These are phyloP conservation scores for Pristionchus entomophagus DNA, from an alignment of 2,888 invertebrate species.

Conservation along the genomic window DNA sequence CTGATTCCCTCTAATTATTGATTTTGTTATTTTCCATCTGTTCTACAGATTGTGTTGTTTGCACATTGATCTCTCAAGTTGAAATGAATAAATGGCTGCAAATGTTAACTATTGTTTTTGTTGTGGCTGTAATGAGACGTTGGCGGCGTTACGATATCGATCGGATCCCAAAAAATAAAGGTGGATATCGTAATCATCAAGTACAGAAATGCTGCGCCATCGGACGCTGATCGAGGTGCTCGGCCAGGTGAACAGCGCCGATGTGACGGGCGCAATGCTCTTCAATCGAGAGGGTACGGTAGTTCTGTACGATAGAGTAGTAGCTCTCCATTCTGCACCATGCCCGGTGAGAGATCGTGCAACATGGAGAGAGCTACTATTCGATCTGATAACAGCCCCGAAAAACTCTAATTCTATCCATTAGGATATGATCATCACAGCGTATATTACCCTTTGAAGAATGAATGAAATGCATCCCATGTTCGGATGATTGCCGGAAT, in stretches of 20 bases:
- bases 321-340: too few relatives aligned
- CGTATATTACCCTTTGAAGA: too few relatives aligned
- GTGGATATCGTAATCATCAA: neutral
- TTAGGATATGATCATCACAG: too few relatives aligned
- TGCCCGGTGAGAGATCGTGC: too few relatives aligned
- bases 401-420: too few relatives aligned
- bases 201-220: conserved; percentile 58
- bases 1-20: neutral
- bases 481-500: too few relatives aligned
- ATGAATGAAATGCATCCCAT: too few relatives aligned
- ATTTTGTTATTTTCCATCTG: conserved; percentile 18
- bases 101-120: conserved; percentile 10
- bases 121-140: neutral
- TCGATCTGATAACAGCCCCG: too few relatives aligned
- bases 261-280: conserved; percentile 59
- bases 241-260: conserved; percentile 63
- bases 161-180: neutral
- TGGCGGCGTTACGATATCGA: conserved; percentile 2
- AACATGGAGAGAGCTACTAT: too few relatives aligned
- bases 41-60: neutral
- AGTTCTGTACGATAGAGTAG: too few relatives aligned
- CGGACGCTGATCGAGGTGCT: conserved; percentile 63
- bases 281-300: conserved; percentile 59
- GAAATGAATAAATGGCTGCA: conserved; percentile 15
- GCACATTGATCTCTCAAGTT: conserved; percentile 35